phyloP scores from a whole-genome alignment of 2,113 vertebrate species.

The Chaetops frenatus region DNA sequence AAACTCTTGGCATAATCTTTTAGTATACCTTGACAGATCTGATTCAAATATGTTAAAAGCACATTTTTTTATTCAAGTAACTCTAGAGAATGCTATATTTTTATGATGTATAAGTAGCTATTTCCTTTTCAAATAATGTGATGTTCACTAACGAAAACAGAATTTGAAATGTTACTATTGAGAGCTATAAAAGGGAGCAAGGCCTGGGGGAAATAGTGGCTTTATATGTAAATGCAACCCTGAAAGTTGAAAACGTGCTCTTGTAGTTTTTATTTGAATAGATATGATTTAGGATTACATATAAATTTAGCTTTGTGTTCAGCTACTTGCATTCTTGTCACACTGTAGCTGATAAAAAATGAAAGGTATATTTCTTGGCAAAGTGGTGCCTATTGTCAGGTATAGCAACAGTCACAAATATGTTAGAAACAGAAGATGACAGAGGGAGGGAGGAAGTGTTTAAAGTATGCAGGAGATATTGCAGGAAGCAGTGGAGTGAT shows the following conservation, averaged over 20 bases:
- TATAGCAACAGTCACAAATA: neutral
- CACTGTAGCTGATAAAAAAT: neutral
- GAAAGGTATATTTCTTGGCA: neutral
- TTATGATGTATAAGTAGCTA: neutral
- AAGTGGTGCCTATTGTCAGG: neutral
- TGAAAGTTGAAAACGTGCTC: neutral
- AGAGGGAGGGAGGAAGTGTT: neutral
- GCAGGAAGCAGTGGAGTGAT: neutral
- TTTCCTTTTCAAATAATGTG: slow-evolving; percentile 1
- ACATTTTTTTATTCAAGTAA: neutral
- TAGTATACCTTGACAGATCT: neutral
- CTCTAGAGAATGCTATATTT: neutral
- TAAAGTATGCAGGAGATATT: neutral
- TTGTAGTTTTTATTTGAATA: neutral
- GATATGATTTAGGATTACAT: neutral
- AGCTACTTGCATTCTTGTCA: neutral
- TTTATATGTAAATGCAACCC: neutral
- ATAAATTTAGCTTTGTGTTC: neutral
- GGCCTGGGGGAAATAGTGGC: neutral
- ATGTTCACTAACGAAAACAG: slow-evolving; percentile 3
- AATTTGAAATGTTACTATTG: slow-evolving; percentile 1
- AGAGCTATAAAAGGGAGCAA: neutral
- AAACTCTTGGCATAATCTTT: neutral
- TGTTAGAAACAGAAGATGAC: neutral
- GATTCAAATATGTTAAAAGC: neutral